These are phyloP conservation scores for Coptotermes formosanus DNA, from an alignment of 1,140 invertebrate species.

Conservation along the genomic window DNA sequence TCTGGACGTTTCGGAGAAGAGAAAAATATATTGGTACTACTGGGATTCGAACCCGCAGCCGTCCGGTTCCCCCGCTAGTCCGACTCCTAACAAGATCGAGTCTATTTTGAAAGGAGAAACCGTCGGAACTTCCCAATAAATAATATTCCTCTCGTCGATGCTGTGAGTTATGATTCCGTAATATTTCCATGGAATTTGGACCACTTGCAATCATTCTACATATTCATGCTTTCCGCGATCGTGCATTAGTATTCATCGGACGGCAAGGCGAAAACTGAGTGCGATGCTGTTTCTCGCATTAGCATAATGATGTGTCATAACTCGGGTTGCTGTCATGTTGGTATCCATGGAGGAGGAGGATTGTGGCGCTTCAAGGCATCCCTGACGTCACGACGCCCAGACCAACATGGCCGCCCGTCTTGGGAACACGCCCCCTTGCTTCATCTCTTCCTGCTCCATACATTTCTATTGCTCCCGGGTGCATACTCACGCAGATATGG, in stretches of 20 bases:
- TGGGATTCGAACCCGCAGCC: no score
- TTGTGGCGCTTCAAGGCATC: conserved; percentile 3
- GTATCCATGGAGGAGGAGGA: conserved; percentile 1
- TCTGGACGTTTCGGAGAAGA: no score
- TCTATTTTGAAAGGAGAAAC: no score
- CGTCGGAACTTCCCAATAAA: no score
- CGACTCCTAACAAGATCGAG: no score
- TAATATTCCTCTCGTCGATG: neutral
- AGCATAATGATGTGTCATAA: conserved; percentile 36
- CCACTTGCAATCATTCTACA: neutral
- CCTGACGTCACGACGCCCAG: conserved; percentile 10
- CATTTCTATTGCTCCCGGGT: neutral
- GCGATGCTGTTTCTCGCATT: conserved; percentile 19
- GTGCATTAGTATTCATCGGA: neutral
- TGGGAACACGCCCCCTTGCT: conserved; percentile 11
- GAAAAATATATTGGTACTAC: no score
- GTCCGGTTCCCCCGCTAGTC: no score
- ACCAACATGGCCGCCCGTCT: conserved; percentile 20
- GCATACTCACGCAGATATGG: neutral
- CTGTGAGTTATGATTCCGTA: neutral
- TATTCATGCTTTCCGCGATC: neutral
- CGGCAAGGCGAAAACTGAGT: neutral
- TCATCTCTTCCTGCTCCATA: neutral
- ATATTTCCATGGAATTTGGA: neutral
- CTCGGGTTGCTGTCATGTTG: conserved; percentile 21